Conservation (phyloP, 2,888 invertebrate genomes). For the Lissonota sp. region DNA sequence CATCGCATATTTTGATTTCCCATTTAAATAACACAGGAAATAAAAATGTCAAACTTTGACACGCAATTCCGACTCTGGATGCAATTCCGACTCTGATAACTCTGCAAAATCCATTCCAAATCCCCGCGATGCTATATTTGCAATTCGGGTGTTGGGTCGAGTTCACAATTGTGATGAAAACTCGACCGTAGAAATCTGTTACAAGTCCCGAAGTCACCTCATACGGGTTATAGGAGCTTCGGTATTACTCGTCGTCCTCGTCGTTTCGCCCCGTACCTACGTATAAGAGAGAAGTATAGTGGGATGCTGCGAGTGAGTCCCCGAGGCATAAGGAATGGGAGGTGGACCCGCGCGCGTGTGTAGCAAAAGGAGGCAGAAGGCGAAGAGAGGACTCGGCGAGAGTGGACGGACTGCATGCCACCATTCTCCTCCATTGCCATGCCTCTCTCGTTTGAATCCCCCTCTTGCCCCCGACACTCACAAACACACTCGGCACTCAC, state of each 20-base stretch:
- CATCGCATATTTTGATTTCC: no score
- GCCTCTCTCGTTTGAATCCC: no score
- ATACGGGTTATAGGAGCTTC: no score
- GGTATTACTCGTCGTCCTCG: slow-evolving; percentile 11
- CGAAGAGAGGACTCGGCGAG: slow-evolving; percentile 78
- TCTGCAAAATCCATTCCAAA: no score
- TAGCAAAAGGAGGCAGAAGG: slow-evolving; percentile 1
- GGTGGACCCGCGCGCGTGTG: slow-evolving; percentile 39
- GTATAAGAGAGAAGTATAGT: slow-evolving; percentile 61
- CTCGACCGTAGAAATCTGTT: neutral
- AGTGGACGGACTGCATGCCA: slow-evolving; percentile 84
- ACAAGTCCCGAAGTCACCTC: slow-evolving; percentile 3
- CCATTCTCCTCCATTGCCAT: slow-evolving; percentile 70
- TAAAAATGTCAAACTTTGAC: no score
- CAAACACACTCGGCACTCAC: no score
- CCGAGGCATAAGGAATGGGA: slow-evolving; percentile 43
- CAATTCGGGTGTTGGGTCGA: slow-evolving; percentile 44
- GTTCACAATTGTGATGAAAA: no score
- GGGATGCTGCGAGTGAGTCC: slow-evolving; percentile 72
- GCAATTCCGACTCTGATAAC: no score
- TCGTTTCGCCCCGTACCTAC: slow-evolving; percentile 40
- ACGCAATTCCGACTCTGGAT: no score
- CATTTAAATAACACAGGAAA: no score
- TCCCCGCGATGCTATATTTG: no score
- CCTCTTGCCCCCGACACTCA: slow-evolving; percentile 32